Base-by-base conservation (phyloP, 2,113 vertebrate species). In the Neolamprologus sp. region DNA sequence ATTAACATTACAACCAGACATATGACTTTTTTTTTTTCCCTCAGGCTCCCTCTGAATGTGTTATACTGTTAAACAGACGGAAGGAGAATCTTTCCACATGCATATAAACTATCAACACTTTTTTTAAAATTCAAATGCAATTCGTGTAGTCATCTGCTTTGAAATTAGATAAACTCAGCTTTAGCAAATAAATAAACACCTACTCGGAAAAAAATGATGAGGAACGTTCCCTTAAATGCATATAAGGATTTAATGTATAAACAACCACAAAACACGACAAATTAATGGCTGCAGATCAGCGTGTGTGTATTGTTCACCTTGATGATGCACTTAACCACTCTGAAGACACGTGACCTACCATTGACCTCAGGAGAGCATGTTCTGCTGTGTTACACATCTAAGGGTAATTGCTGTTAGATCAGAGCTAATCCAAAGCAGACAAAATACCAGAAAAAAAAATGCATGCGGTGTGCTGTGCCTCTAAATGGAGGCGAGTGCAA, bases 361-460 rank as follows among this genome's bases (percentile, higher is more conserved):
- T 17, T 85, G 82, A 94, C 93, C 93, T 86, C 87, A 1, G 80
- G 65, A 86, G 91, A 94, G 86, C 87, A 86, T 26, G 82, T 42
- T 90, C 83, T 86, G 65, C 91, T 80, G 82, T 89, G 89, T 90
- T 93, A 90, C 87, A 90, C 87, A 85, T 87, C 84, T 80, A 54
- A 87, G 91, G 92, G 91, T 95, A 96, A 96, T 95, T 95, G 94
- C 90, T 91, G 83, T 88, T 91, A 92, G 94, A 95, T 96, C 92
- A 94, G 81, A 94, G 95, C 91, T 93, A 93, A 95, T 95, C 93
- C 93, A 89, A 81, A 85, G 80, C 82, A 91, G 93, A 94, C 89
- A 93, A 94, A 95, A 92, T 89, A 94, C 89, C 89, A 91, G 87
- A 79, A 88, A 92, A 81, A 81, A 88, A 87, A 83, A 82, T 14